Evolutionary conservation across 2,113 vertebrate genomes (phyloP), one percentile per base, ranked within the genome.

Genomic region (Otis tarda): DNA sequence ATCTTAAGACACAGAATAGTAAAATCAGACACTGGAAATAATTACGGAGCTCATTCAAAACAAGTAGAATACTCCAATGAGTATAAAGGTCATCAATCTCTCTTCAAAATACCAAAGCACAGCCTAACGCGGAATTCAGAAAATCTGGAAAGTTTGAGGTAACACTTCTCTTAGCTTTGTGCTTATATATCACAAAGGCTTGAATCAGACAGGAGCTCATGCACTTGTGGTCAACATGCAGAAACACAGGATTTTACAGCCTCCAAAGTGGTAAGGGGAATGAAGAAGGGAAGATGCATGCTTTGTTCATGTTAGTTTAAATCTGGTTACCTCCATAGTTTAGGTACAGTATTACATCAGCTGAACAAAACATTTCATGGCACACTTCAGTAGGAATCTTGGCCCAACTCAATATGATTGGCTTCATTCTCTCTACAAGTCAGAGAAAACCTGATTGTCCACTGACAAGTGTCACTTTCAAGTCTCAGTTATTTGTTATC

Each of bases 21-120:
- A 89, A 92, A 93, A 83, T 78, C 71, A 87, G 43, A 91, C 60
- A 56, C 64, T 88, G 83, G 64, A 90, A 85, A 64, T 76, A 87
- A 89, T 87, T 94, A 84, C 12, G 2, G 25, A 82, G n/a, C 60
- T 87, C 19, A 64, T 87, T 89, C 89, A 71, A 95, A 84, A 13
- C 31, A 73, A 56, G 83, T 71, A 28, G 35, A 91, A 60, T 31
- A 81, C 52, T 64, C 22, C 14, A 52, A 33, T 43, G n/a, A 47
- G 12, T 67, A 78, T 69, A 90, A 89, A 94, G 37, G 60, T 89
- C 79, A 83, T 37, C 14, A 33, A 9, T 57, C 18, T 85, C 56
- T 84, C 55, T 84, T 75, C 64, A 89, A 87, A 84, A 5, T 10
- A 20, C 10, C 30, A 80, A 79, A 76, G 24, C 7, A 63, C 17